Percentiles rank a stretch among this genome's conserved stretches.
Conservation (phyloP, 2,113 vertebrate genomes). For the Mastomys coucha region DNA sequence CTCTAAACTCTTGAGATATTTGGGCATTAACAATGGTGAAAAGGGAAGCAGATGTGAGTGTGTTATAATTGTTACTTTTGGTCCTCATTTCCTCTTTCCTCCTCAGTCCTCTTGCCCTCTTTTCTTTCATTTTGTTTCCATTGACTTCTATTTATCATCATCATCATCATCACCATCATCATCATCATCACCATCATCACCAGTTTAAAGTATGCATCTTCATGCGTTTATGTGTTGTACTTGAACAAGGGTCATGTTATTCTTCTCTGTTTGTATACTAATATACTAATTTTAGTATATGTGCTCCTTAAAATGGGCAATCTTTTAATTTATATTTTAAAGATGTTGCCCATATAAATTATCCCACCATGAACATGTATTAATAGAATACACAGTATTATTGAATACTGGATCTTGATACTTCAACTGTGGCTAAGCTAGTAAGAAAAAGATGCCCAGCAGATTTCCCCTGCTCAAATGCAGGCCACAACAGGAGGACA, state of each 20-base stretch:
- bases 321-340: neutral
- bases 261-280: too few species aligned
- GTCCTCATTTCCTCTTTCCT: neutral
- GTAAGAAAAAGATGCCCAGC: neutral
- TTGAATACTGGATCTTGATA: neutral
- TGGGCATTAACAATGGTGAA: neutral
- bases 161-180: too few species aligned
- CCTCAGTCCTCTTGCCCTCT: neutral
- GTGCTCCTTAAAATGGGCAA: too few species aligned
- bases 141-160: neutral
- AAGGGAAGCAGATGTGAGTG: too few species aligned
- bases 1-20: neutral
- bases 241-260: neutral
- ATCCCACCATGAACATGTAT: neutral
- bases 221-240: neutral
- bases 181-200: too few species aligned
- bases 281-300: too few species aligned
- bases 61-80: neutral
- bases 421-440: neutral
- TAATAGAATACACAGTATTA: neutral
- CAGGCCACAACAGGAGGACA: neutral
- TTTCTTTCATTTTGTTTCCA: neutral
- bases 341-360: neutral
- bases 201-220: neutral
- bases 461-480: neutral